Conservation (phyloP, 35 echinoderm and acorn worm species). For the Amphiura filiformis region DNA sequence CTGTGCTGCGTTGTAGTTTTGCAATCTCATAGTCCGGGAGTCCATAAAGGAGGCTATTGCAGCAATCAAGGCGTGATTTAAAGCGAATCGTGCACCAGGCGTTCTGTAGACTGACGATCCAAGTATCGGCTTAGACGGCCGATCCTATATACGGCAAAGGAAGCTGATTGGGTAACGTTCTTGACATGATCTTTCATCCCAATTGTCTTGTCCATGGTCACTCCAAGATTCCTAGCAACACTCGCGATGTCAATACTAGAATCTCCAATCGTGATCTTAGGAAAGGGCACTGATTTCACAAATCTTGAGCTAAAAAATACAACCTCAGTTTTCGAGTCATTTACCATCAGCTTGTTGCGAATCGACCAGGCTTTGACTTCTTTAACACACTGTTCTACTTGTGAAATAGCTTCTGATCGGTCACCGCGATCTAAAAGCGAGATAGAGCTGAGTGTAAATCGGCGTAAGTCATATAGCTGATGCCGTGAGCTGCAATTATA, state of each 20-base stretch:
- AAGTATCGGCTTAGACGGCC: neutral
- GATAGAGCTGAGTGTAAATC: slow-evolving; percentile 53
- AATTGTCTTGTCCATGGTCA: neutral
- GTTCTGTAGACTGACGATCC: neutral
- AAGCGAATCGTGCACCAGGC: neutral
- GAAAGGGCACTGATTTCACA: neutral
- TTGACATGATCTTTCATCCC: slow-evolving; percentile 3
- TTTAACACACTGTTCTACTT: slow-evolving; percentile 17
- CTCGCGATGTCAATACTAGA: neutral
- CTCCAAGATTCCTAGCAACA: neutral
- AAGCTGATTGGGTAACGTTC: neutral
- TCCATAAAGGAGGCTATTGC: neutral
- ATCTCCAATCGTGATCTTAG: neutral
- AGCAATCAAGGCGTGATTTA: neutral
- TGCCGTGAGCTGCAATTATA: slow-evolving; percentile 40
- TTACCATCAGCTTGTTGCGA: slow-evolving; percentile 4
- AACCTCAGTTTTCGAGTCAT: slow-evolving; percentile 11
- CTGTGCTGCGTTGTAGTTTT: neutral
- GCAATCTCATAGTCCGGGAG: neutral
- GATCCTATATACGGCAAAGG: neutral
- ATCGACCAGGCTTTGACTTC: slow-evolving; percentile 29
- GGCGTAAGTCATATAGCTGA: slow-evolving; percentile 51
- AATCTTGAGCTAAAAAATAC: slow-evolving; percentile 13
- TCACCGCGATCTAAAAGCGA: neutral
- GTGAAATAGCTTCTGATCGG: neutral